A percentile compares a stretch with the other conserved stretches of the same genome.
These are phyloP conservation scores for Nothocercus julius DNA, from an alignment of 2,113 vertebrate genomes.

Conservation along the genomic window DNA sequence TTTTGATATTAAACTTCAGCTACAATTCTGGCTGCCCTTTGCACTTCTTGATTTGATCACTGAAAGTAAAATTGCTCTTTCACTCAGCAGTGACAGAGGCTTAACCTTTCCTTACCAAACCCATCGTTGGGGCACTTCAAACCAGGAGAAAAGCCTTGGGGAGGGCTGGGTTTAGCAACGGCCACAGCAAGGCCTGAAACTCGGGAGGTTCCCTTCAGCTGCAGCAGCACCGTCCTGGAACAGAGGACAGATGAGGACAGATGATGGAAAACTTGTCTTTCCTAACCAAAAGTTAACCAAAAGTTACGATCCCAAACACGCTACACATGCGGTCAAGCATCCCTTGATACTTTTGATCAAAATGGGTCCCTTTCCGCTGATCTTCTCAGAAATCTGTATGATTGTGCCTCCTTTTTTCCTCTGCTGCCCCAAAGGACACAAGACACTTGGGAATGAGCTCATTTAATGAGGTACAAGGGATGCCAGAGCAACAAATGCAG, in stretches of 20 bases:
- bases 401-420: accelerated
- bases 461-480: not conserved
- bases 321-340: accelerated
- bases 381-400: accelerated
- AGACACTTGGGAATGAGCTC: accelerated
- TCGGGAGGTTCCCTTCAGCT: conserved; percentile 82
- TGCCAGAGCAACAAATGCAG: accelerated
- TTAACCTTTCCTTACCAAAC: conserved; percentile 71
- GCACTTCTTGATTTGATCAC: not conserved
- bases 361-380: not conserved
- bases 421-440: not conserved
- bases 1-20: not conserved
- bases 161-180: conserved; percentile 71
- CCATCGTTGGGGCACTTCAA: conserved; percentile 89
- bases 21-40: not conserved
- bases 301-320: accelerated
- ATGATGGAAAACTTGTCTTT: accelerated
- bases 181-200: conserved; percentile 90
- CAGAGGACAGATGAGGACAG: not conserved
- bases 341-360: not conserved
- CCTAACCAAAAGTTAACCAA: not conserved
- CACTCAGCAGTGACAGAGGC: accelerated
- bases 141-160: conserved; percentile 83
- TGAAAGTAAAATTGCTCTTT: accelerated
- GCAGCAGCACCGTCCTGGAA: conserved; percentile 83